Base-by-base conservation (phyloP, 2,113 vertebrate genomes). In the Coptodon bakossiorum region DNA sequence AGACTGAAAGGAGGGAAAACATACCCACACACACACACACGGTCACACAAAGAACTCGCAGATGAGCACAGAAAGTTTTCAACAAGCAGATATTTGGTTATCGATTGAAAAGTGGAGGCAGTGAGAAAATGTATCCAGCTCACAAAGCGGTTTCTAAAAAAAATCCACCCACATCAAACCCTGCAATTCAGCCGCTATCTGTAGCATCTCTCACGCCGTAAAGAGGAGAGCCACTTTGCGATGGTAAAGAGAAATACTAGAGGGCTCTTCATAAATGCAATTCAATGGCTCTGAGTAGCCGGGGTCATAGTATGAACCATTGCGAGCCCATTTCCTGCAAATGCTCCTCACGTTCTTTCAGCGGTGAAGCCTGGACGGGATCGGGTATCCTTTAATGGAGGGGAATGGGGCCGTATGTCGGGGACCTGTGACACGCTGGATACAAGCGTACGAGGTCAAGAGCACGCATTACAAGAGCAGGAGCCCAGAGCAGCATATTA, bases 311-410 rank as follows among this genome's bases (percentile, higher is more conserved):
- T 87, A 73, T 86, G 92, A 94, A 88, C 85, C 86, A 86, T 36
- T 79, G 83, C 40, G 14, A 85, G 87, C 71, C 91, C 91, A 93
- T 95, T 95, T 95, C 91, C 94, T 93, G 71, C n/a, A 31, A 54
- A 48, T 27, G 81, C 84, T 81, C 57, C 90, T 90, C 68, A 6
- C 59, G 87, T 88, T 81, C 83, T 83, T 89, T 91, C 84, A 81
- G 88, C 88, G 50, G 90, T 63, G 91, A 85, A 86, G 90, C 90
- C 83, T 81, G 88, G 17, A 79, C 17, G 6, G 90, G 93, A 96
- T 97, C 95, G 89, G 92, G 92, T 96, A 57, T 95, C 96, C 80
- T 84, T 92, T 96, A 96, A 97, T 96, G 96, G 95, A 95, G 57
- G 57, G 56, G 45, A 86, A 80, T 73, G 82, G 52, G 91, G 36